Conservation (phyloP, 2,113 vertebrate genomes). For the Myiopsitta monachus region DNA sequence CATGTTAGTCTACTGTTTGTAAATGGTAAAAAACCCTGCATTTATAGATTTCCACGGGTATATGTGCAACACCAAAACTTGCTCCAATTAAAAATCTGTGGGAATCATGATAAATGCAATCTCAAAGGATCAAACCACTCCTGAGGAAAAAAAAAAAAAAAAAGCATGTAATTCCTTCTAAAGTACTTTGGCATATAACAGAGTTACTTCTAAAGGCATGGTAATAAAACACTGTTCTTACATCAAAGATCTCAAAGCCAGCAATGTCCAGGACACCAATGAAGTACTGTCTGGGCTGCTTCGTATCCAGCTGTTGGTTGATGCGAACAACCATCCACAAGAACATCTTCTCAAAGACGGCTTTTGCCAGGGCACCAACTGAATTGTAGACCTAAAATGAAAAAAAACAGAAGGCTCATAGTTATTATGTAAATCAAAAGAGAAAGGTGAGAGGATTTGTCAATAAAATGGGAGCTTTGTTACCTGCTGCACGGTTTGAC, state of each 20-base stretch:
- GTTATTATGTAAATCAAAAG: not conserved
- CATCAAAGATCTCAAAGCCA: slow-evolving; percentile 81
- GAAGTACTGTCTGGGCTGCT: slow-evolving; percentile 78
- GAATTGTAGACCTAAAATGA: slow-evolving; percentile 59
- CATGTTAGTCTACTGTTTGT: not conserved
- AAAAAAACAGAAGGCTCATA: accelerated
- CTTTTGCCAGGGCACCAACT: slow-evolving; percentile 81
- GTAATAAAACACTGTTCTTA: slow-evolving; percentile 67
- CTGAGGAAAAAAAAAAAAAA: not conserved
- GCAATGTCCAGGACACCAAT: slow-evolving; percentile 81
- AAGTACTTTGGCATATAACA: not conserved
- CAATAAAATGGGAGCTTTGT: not conserved
- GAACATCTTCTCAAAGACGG: slow-evolving; percentile 82
- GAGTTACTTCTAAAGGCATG: not conserved
- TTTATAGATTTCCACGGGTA: not conserved
- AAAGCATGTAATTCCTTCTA: not conserved
- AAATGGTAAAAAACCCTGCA: not conserved
- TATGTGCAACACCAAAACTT: not conserved
- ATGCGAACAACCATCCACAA: slow-evolving; percentile 80
- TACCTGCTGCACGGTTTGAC: slow-evolving; percentile 42
- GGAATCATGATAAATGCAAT: not conserved
- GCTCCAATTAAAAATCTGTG: not conserved
- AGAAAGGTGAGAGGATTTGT: not conserved
- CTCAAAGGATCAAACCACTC: not conserved
- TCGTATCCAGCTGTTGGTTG: slow-evolving; percentile 80